Base-by-base conservation (phyloP, 2,888 invertebrate genomes). In the Graphium colonna region DNA sequence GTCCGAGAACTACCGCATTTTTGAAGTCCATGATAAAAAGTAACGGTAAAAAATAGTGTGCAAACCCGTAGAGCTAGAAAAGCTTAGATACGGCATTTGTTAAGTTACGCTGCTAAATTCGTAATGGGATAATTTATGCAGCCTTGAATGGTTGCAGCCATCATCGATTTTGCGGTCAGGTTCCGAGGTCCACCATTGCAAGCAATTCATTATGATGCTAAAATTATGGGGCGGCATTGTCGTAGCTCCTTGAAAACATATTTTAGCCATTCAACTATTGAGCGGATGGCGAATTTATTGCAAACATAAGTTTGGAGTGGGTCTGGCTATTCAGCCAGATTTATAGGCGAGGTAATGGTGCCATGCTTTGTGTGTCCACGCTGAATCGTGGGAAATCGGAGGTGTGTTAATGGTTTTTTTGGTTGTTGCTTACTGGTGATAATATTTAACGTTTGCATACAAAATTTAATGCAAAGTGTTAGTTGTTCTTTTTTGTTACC, bases 291-390 rank as follows among this genome's bases (percentile, higher is more conserved):
- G 17, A 52, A 52, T 52, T 52, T 52, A 52, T 48, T 48, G 28
- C 52, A 39, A 52, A 47, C 47, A 36, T 52, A 52, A 52, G 40
- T 46, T 51, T 40, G 38, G 18, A 48, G 47, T 43, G n/a, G 15
- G 52, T 16, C 42, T 26, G 9, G 36, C 47, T 38, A 43, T 52
- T 43, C 52, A 38, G 38, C 28, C 26, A 52, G 15, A 52, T 52
- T 52, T 52, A 52, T 52, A 28, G 43, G 13, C 18, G 26, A 16
- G 13, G 38, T 52, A 47, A 52, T 52, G 47, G 42, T 43, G 17
- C 43, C 8, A 10, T 42, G 41, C 41, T 46, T 31, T 31, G 31
- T 31, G 8, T 18, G 18, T 44, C 13, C 1, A 7, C 9, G 31
- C 31, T 31, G 10, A 10, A 10, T 31, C 31, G 31, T 31, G 31